A percentile compares a stretch with the other conserved stretches of the same genome.
Evolutionary conservation across 2,113 vertebrate genomes (phyloP).

Genomic region (Numenius arquata): DNA sequence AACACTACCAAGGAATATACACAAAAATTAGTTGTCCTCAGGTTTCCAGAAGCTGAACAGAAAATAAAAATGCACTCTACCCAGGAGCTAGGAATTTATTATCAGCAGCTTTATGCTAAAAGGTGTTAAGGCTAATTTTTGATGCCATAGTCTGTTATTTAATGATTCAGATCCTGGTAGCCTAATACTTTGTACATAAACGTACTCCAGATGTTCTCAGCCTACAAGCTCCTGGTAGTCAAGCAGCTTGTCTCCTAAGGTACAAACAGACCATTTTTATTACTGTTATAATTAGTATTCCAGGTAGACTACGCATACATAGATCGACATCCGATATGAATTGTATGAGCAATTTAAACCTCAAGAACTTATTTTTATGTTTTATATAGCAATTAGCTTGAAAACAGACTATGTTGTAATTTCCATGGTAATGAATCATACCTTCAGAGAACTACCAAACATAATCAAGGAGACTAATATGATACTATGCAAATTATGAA

Average conservation of each 20-base stretch:
- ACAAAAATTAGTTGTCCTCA: background rate
- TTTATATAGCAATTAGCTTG: background rate
- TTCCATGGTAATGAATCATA: background rate
- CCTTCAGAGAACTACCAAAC: background rate
- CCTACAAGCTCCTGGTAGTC: background rate
- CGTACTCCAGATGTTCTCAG: background rate
- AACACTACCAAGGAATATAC: background rate
- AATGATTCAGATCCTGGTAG: background rate
- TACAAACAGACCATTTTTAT: background rate
- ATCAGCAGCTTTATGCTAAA: background rate
- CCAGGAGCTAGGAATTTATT: background rate
- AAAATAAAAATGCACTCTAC: background rate
- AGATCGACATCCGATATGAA: background rate
- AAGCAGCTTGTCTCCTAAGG: background rate
- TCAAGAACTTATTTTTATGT: background rate
- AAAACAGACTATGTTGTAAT: background rate
- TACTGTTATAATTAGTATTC: background rate
- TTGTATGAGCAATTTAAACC: background rate
- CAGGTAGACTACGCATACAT: background rate
- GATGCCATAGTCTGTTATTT: background rate
- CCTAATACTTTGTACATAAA: background rate
- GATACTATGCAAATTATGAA: background rate
- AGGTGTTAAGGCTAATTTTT: background rate
- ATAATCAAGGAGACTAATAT: background rate
- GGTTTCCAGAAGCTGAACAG: background rate